Base-by-base conservation (phyloP, 2,888 invertebrate genomes). In the Drosophila buzzatii region DNA sequence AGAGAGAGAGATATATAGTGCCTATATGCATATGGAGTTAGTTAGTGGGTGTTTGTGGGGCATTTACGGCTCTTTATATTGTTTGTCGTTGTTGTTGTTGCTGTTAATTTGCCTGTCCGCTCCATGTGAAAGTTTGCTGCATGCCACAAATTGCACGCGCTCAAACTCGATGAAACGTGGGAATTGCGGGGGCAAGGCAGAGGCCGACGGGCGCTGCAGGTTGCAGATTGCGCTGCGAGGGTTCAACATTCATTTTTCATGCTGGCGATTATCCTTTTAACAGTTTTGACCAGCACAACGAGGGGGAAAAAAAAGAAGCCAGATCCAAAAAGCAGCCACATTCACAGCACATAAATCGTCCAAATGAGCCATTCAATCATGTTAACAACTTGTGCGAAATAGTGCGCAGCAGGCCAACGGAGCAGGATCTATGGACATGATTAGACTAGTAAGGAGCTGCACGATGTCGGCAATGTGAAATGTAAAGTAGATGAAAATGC, bases 101-200 rank as follows among this genome's bases (percentile, higher is more conserved):
- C 68, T 79, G 82, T 82, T 82, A 82, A 81, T 82, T 81, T 81
- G 81, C 61, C 76, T 82, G 80, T 64, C 63, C 60, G 62, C 79
- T 51, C 12, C 90, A 88, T 85, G 90, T 85, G 85, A 85, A 85
- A 85, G 85, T 85, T 85, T 88, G 82, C 83, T 83, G 85, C 88
- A 88, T 85, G 85, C 90, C 86, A 73, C 90, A 85, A 85, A 85
- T 89, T 89, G 88, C 88, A 61, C 80, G 59, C 59, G 59, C 20
- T 16, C 10, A 56, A 73, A 27, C 10, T n/a, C 39, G 53, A n/a
- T 51, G 51, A n/a, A 7, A 84, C 82, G 79, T 84, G 89, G 73
- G 75, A 86, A 82, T 72, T 31, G 65, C 41, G 59, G 64, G 0
- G 41, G 41, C n/a, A 39, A 7, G n/a, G 41, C 6, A 8, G 41